Base-by-base conservation (phyloP, 2,888 invertebrate species). In the Caenorhabditis zanzibari region DNA sequence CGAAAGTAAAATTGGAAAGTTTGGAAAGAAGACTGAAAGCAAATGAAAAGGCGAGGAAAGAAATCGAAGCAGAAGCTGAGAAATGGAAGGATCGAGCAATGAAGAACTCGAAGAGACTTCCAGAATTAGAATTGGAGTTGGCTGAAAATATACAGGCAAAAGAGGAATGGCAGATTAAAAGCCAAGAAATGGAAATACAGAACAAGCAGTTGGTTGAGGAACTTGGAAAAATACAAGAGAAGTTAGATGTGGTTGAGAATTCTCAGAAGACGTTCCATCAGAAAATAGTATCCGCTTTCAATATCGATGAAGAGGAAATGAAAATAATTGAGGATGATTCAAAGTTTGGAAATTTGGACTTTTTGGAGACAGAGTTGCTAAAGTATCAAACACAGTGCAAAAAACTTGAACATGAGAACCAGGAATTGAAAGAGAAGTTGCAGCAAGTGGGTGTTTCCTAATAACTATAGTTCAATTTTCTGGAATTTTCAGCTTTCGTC, bases 1-100 rank as follows among this genome's bases (percentile, higher is more conserved):
- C 86, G n/a, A 76, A 76, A 69, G 81, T 86, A 26, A 86, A 86
- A 56, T 22, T 86, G 49, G 86, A 86, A 49, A 86, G 86, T 74
- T 38, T 86, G 59, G 86, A 86, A 44, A 28, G 85, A 28, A n/a
- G 86, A 19, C 63, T 86, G 52, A 61, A 79, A 66, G 82, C 82
- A 14, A 86, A 86, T 71, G 86, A 86, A 58, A 85, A 82, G 58
- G 81, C 82, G 2, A 28, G 86, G 28, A 85, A 84, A 32, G 86
- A 86, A 22, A 61, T 84, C 7, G 86, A 86, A 64, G 82, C 54
- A 28, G 85, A 86, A 68, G 80, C 83, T 14, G 86, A 86, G 41
- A 82, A 84, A 71, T 85, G 84, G 85, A 86, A 86, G 41, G 66
- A 81, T 19, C 54, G 75, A 19, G 81, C 82, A 0, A 32, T 47